Percentiles rank a stretch among this genome's conserved stretches.
Conservation (phyloP, 2,113 vertebrate species). For the Heteronetta atricapilla region DNA sequence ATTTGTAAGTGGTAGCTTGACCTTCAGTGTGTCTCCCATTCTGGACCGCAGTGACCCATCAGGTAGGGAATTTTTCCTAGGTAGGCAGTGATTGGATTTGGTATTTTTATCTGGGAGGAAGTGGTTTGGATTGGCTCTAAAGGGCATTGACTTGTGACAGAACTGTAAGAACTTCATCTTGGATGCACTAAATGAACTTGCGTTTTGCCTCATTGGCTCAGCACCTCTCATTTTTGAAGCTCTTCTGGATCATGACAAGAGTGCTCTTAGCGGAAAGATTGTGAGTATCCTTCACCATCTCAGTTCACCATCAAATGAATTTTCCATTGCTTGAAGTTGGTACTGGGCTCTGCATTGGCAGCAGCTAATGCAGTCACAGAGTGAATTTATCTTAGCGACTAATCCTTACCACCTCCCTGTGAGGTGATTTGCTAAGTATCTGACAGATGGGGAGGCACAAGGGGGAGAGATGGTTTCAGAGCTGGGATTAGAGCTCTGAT, state of each 20-base stretch:
- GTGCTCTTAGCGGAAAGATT: not conserved
- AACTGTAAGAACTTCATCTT: not conserved
- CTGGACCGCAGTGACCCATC: not conserved
- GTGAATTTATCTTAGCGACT: conserved; percentile 15
- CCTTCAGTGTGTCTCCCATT: not conserved
- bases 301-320: not conserved
- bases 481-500: not conserved
- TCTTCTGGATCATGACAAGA: not conserved
- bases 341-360: not conserved
- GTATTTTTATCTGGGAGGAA: not conserved
- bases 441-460: not conserved
- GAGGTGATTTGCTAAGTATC: conserved; percentile 30
- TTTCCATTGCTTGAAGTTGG: conserved; percentile 14
- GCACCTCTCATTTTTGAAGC: not conserved
- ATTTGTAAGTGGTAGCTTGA: not conserved
- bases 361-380: not conserved
- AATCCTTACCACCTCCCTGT: conserved; percentile 14
- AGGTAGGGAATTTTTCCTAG: not conserved
- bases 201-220: not conserved
- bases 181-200: not conserved
- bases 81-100: not conserved
- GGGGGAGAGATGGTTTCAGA: not conserved
- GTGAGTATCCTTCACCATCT: not conserved
- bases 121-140: not conserved
- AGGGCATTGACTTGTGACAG: not conserved